Percentiles rank a stretch among this genome's conserved stretches.
Evolutionary conservation across 1,140 invertebrate genomes (phyloP).

Genomic region (Zaprionus africanus): DNA sequence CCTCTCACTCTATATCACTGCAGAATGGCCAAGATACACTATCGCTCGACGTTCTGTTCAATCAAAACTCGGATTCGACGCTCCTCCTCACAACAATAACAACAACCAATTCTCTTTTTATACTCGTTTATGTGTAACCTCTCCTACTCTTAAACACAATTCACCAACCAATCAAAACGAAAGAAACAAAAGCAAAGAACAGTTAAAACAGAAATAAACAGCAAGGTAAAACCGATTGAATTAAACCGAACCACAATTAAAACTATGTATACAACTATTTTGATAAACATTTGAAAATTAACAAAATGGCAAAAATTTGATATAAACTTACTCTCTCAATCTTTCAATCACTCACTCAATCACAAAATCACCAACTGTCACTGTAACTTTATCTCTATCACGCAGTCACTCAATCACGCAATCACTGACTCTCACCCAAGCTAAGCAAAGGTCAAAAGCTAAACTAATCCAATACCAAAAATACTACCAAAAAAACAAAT

Average conservation of each 20-base stretch:
- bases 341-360: slow-evolving; percentile 49
- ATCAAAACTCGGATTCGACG: slow-evolving; percentile 34
- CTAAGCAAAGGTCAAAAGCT: slow-evolving; percentile 35
- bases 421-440: slow-evolving; percentile 49
- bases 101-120: slow-evolving; percentile 36
- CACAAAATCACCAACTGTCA: slow-evolving; percentile 48
- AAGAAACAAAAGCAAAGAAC: slow-evolving; percentile 1
- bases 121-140: slow-evolving; percentile 26
- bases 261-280: slow-evolving; percentile 37
- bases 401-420: slow-evolving; percentile 42
- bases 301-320: slow-evolving; percentile 38
- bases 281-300: slow-evolving; percentile 32
- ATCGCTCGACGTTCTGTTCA: slow-evolving; percentile 36
- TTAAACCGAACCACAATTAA: slow-evolving; percentile 36
- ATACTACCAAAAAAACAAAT: slow-evolving; percentile 23
- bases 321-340: slow-evolving; percentile 40
- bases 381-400: slow-evolving; percentile 39
- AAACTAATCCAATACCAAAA: slow-evolving; percentile 37
- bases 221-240: slow-evolving; percentile 22
- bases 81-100: slow-evolving; percentile 34
- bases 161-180: slow-evolving; percentile 8
- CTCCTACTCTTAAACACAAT: slow-evolving; percentile 37
- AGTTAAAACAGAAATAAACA: slow-evolving; percentile 22
- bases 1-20: slow-evolving; percentile 30
- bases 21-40: slow-evolving; percentile 46